These are phyloP conservation scores for Sebastes hubbsi DNA, from an alignment of 2,797 vertebrate genomes.

Conservation along the genomic window DNA sequence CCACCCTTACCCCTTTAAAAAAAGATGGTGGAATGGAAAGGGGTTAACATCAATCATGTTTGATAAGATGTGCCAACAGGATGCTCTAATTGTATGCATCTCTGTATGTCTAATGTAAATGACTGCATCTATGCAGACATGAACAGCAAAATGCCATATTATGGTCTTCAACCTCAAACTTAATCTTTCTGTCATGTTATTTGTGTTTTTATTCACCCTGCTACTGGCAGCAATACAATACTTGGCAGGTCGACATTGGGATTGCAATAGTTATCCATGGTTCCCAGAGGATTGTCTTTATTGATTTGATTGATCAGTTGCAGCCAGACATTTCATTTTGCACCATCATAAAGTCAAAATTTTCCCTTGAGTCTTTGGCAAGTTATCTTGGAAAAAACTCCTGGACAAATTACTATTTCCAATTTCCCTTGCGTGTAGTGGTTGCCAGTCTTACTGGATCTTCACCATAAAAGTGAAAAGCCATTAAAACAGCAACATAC, in stretches of 20 bases:
- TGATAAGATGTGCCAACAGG: background rate
- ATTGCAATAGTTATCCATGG: background rate
- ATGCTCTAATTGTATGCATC: background rate
- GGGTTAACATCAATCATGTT: background rate
- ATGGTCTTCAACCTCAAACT: background rate
- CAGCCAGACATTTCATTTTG: background rate
- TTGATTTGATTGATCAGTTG: background rate
- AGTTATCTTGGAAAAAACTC: background rate
- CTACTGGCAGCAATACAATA: background rate
- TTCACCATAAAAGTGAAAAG: background rate
- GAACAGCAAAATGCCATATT: background rate
- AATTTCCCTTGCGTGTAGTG: background rate
- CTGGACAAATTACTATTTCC: background rate
- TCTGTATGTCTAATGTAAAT: background rate
- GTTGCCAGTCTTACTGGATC: background rate
- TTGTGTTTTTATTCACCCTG: background rate
- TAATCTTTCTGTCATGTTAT: background rate
- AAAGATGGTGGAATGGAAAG: fast-evolving
- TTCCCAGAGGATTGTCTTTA: background rate
- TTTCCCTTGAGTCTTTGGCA: background rate
- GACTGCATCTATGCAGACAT: background rate
- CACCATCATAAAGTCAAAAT: background rate
- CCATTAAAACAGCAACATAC: background rate
- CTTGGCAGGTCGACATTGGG: background rate
- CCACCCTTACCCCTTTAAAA: too few species aligned